phyloP scores from a whole-genome alignment of 2,888 invertebrate species.

The Pantelozetes paolii region DNA sequence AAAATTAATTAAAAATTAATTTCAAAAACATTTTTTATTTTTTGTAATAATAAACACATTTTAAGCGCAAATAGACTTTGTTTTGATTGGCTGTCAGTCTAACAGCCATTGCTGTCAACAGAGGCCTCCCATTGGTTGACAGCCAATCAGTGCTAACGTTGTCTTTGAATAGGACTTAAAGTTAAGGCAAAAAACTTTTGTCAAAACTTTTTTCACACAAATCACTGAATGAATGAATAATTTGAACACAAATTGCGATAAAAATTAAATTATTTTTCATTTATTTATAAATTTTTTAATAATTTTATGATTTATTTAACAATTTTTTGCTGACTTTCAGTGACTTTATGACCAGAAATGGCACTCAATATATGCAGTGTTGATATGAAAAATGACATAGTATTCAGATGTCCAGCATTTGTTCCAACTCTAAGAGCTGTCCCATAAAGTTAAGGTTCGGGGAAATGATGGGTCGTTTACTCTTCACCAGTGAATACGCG shows the following conservation, averaged over 20 bases:
- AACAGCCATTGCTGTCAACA: not conserved
- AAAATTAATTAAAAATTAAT: not conserved
- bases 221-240: no score
- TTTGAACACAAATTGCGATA: no score
- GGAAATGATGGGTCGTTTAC: slow-evolving; percentile 80
- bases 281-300: not conserved
- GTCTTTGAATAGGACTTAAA: no score
- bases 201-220: not conserved
- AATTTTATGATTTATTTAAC: not conserved
- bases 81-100: not conserved
- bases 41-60: not conserved
- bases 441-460: slow-evolving; percentile 93
- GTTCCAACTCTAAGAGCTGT: slow-evolving; percentile 78
- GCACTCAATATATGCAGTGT: no score
- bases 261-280: not conserved
- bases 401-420: slow-evolving; percentile 54
- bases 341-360: no score
- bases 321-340: not conserved
- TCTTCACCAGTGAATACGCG: slow-evolving; percentile 79
- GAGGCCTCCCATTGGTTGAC: no score
- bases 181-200: not conserved
- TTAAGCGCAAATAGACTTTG: not conserved
- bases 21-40: no score
- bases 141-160: no score
- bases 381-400: not conserved